Base-by-base conservation (phyloP, 2,113 vertebrate genomes). In the Cromileptes altivelis region DNA sequence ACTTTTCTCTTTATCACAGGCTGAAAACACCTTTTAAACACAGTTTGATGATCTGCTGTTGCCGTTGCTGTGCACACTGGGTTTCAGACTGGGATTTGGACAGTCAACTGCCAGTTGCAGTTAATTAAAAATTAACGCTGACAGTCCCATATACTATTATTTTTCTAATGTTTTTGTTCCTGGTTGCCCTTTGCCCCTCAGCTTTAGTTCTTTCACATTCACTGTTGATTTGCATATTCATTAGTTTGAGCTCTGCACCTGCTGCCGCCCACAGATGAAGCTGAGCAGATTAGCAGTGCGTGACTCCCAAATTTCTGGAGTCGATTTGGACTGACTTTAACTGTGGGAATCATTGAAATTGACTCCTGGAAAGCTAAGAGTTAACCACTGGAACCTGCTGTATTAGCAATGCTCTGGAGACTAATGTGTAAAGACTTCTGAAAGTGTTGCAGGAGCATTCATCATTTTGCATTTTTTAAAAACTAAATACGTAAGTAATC, bases 211-310 rank as follows among this genome's bases (percentile, higher is more conserved):
- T 68, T 80, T 69, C 56, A 81, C 40, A 52, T 74, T 73, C 50
- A 1, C 55, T 75, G 40, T 30, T 30, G 25, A 86, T 90, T 89
- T 89, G 63, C 85, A 89, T 88, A 89, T 89, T 88, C 87, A 92
- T 86, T 49, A 81, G 53, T 86, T 80, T 80, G 75, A 89, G 78
- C 78, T 74, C 64, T 73, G 79, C 79, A 91, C 84, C 89, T 91
- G 85, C 85, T 83, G 70, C 89, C 84, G 70, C 73, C 89, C 85
- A 85, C 80, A 76, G 64, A 86, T 84, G 84, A 88, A 86, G 72
- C 73, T 77, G 74, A 88, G 68, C 73, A 83, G 87, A 85, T 81
- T 82, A 81, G 69, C 15, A 9, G 68, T 76, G 84, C 78, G 74
- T 77, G 75, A 85, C 55, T 74, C 85, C 67, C 62, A 78, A 15